Evolutionary conservation across 2,797 vertebrate species (phyloP).

Genomic region (Cheirogaleus major): DNA sequence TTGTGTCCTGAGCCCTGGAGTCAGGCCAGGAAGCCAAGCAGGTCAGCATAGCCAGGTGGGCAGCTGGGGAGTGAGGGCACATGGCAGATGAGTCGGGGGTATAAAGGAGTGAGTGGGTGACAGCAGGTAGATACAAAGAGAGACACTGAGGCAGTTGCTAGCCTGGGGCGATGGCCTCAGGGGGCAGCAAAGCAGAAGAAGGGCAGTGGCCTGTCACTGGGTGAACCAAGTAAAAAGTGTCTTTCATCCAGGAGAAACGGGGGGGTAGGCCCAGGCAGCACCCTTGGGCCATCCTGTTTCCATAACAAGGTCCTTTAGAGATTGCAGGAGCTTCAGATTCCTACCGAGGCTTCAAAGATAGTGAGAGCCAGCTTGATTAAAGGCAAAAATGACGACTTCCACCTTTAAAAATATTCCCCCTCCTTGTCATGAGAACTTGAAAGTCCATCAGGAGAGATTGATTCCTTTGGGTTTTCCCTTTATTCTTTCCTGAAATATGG

Average conservation of each 20-base stretch:
- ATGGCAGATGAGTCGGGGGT: too few relatives aligned
- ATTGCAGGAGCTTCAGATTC: background rate
- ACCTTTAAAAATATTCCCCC: constrained; percentile 5
- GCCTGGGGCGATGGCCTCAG: background rate
- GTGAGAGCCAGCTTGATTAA: background rate
- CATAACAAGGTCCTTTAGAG: background rate
- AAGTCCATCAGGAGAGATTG: constrained; percentile 36
- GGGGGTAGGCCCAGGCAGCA: accelerated
- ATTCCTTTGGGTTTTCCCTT: constrained; percentile 23
- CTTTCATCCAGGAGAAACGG: background rate
- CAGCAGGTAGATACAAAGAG: background rate
- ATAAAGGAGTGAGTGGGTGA: background rate
- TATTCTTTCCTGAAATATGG: constrained; percentile 40
- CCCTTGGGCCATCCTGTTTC: background rate
- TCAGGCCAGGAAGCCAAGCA: background rate
- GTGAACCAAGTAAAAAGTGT: background rate
- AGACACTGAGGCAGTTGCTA: background rate
- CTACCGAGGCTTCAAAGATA: background rate
- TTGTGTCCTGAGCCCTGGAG: background rate
- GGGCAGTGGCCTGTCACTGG: background rate
- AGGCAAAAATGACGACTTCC: background rate
- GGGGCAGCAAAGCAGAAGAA: background rate
- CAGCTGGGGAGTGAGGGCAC: background rate
- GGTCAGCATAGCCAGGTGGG: too few relatives aligned
- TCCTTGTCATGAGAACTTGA: constrained; percentile 6